Conservation (phyloP, 2,113 vertebrate species). For the Manacus vitellinus region DNA sequence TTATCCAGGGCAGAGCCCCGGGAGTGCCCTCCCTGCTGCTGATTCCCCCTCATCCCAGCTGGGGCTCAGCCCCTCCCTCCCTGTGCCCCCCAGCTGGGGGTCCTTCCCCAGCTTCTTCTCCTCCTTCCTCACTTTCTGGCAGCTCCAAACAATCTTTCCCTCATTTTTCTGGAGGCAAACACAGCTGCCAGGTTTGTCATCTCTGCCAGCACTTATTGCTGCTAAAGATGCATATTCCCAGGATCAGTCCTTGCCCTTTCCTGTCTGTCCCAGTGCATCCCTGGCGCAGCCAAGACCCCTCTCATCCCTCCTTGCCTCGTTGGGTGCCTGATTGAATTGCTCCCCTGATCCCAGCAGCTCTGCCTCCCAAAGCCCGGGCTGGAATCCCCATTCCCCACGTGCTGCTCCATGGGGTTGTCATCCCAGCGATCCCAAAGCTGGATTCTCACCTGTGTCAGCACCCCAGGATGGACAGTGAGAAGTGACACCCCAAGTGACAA, state of each 20-base stretch:
- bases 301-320: not conserved
- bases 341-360: not conserved
- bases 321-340: not conserved
- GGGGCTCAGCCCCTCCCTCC: not conserved
- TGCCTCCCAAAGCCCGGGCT: not conserved
- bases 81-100: not conserved
- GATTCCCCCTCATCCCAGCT: not conserved
- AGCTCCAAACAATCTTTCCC: not conserved
- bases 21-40: not conserved
- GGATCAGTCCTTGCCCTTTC: not conserved
- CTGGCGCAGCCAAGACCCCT: accelerated
- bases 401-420: not conserved
- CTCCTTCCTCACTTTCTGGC: not conserved
- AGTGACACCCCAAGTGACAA: not conserved
- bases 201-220: accelerated
- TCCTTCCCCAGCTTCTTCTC: no score
- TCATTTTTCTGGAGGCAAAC: accelerated
- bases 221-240: not conserved
- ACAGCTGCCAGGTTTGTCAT: not conserved
- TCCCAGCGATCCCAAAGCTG: accelerated
- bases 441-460: not conserved
- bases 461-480: not conserved
- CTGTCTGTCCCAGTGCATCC: not conserved
- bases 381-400: not conserved
- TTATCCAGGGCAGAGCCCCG: not conserved